phyloP scores from a whole-genome alignment of 2,797 vertebrate genomes.

The Tympanoctomys barrerae region DNA sequence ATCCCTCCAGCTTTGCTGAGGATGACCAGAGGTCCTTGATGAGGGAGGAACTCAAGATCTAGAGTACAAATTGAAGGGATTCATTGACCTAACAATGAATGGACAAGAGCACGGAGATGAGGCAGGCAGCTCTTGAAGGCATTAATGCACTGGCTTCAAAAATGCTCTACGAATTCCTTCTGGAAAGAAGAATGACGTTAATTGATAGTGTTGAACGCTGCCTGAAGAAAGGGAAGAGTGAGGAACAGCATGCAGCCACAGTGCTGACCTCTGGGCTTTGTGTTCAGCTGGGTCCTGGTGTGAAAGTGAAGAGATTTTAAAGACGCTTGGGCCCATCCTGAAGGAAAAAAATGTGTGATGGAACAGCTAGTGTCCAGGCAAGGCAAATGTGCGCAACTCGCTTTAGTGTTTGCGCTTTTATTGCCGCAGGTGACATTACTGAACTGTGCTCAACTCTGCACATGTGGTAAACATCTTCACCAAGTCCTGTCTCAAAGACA shows the following conservation, averaged over 20 bases:
- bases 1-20: no score
- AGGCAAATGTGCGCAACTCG: conserved; percentile 97
- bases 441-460: conserved; percentile 96
- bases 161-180: conserved; percentile 96
- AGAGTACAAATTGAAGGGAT: no score
- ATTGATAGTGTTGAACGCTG: conserved; percentile 98
- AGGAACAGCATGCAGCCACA: conserved; percentile 95
- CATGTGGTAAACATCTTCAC: conserved; percentile 95
- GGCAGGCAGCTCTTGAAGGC: conserved; percentile 96
- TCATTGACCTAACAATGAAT: no score
- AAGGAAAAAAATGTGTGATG: conserved; percentile 94
- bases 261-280: conserved; percentile 96
- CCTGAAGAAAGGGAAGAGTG: conserved; percentile 98
- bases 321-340: conserved; percentile 95
- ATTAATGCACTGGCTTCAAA: conserved; percentile 96
- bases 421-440: conserved; percentile 97
- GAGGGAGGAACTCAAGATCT: no score
- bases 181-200: conserved; percentile 97
- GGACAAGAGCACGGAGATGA: conserved; percentile 91
- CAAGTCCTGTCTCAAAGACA: conserved; percentile 91
- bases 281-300: conserved; percentile 96
- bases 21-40: no score
- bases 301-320: conserved; percentile 99
- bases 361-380: conserved; percentile 93
- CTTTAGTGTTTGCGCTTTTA: conserved; percentile 96